Conservation (phyloP, 30 jellyfish, hydroid and myxozoan genomes). For the Aurelia aurita complex sp. Pacific region DNA sequence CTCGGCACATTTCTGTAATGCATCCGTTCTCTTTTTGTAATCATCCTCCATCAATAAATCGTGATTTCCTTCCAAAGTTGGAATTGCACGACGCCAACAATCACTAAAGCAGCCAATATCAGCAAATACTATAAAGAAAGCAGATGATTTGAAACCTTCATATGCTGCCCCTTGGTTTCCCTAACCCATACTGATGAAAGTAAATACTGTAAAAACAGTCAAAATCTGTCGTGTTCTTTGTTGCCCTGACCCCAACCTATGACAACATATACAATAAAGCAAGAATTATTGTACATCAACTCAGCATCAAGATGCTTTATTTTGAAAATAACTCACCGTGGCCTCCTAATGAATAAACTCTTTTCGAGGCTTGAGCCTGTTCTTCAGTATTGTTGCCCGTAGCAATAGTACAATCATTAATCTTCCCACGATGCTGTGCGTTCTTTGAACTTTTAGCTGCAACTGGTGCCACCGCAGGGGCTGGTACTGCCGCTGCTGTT, state of each 20-base stretch:
- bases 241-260: no score
- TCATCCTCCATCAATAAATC: conserved; percentile 92
- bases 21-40: conserved; percentile 87
- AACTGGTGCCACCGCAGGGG: conserved; percentile 64
- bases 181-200: no score
- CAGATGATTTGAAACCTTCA: neutral
- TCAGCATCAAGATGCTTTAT: no score
- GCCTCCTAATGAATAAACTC: conserved; percentile 98
- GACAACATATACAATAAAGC: no score
- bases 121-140: conserved; percentile 76
- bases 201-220: no score
- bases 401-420: conserved; percentile 45
- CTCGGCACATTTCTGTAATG: conserved; percentile 97
- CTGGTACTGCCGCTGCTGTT: conserved; percentile 45
- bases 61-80: conserved; percentile 97
- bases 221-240: no score
- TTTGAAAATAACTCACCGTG: conserved; percentile 69
- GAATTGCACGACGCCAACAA: conserved; percentile 95
- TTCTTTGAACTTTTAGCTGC: conserved; percentile 40
- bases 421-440: conserved; percentile 51
- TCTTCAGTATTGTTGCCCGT: conserved; percentile 51
- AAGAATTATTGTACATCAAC: no score
- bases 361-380: conserved; percentile 70
- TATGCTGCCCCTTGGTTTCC: no score
- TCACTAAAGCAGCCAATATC: conserved; percentile 93